Evolutionary conservation across 1,140 invertebrate genomes (phyloP), one percentile per base, ranked within the genome.

Genomic region (Nasonia vitripennis): DNA sequence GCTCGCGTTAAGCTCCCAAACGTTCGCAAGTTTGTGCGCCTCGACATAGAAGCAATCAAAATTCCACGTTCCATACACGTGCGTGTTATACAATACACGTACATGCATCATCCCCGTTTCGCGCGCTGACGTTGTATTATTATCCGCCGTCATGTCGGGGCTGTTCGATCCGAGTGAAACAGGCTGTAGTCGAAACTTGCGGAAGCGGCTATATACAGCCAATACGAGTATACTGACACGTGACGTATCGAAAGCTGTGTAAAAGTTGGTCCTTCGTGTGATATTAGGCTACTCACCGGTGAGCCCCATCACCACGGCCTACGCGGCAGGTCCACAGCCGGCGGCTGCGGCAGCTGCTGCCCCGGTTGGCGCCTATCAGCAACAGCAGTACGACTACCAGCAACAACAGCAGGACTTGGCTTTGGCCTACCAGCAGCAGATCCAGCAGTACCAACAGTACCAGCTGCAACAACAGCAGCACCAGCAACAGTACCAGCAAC

Each of bases 391-490:
- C 23, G 83, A 85, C 77, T 79, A 82, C 7, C 84, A 85, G 34
- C 78, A 81, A 2, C 78, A 91, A 75, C 89, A 89, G 23, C 89
- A 89, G 23, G 86, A 81, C 6, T 23, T 84, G 17, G 75, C 86
- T 31, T 75, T 87, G 27, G 75, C 88, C 10, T 91, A 91, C 48
- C 83, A 85, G 20, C 90, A 91, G 48, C 90, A 91, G 84, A 77
- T 88, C 23, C 89, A 89, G 31, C 88, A 89, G 81, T 71, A 71
- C 77, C 88, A 90, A 23, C 89, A 90, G 51, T 82, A 77, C 51
- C 55, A 55, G 34, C 34, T 37, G 48, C 88, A 37, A 37, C 34
- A 89, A 78, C 67, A 71, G 74, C 88, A 90, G n/a, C 89, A 90
- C 37, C 23, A 51, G n/a, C 84, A 81, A 11, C 81, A 77, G 45